Percentiles rank a stretch among this genome's conserved stretches.
Evolutionary conservation across 2,888 invertebrate species (phyloP).

Genomic region (Epirrita christyi): DNA sequence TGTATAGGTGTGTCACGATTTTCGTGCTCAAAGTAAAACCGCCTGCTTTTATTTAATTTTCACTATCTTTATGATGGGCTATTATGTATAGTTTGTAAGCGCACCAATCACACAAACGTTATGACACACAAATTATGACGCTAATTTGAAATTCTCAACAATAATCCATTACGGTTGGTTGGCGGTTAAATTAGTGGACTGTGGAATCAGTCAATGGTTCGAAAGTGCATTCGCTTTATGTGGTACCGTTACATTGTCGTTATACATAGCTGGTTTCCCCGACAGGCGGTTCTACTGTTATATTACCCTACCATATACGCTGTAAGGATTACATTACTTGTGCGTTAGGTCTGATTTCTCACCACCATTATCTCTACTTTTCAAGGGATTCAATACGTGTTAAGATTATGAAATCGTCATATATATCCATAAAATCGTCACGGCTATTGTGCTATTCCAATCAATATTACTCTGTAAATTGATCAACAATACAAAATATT

Average conservation of each 20-base stretch:
- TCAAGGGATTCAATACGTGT: neutral
- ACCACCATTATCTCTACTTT: neutral
- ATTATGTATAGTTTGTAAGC: constrained; percentile 5
- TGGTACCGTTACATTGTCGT: constrained; percentile 48
- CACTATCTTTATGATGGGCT: neutral
- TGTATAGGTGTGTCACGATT: neutral
- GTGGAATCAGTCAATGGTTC: constrained; percentile 53
- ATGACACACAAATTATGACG: too few species aligned
- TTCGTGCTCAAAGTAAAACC: neutral
- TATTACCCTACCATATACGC: neutral
- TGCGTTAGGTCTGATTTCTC: neutral
- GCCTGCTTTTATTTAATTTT: neutral
- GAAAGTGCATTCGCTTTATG: constrained; percentile 51
- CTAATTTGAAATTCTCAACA: constrained; percentile 24
- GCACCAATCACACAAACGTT: constrained; percentile 7
- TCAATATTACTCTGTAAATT: constrained; percentile 12
- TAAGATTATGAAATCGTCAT: neutral
- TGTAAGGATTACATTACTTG: constrained; percentile 6
- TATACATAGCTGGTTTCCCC: constrained; percentile 7
- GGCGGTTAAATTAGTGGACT: constrained; percentile 48
- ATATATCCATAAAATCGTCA: neutral
- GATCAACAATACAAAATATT: constrained; percentile 8
- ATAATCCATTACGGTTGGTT: constrained; percentile 19
- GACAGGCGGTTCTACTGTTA: constrained; percentile 17
- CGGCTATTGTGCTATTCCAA: neutral